These are phyloP conservation scores for Squalus acanthias DNA, from an alignment of 2,797 vertebrate species.

Conservation along the genomic window DNA sequence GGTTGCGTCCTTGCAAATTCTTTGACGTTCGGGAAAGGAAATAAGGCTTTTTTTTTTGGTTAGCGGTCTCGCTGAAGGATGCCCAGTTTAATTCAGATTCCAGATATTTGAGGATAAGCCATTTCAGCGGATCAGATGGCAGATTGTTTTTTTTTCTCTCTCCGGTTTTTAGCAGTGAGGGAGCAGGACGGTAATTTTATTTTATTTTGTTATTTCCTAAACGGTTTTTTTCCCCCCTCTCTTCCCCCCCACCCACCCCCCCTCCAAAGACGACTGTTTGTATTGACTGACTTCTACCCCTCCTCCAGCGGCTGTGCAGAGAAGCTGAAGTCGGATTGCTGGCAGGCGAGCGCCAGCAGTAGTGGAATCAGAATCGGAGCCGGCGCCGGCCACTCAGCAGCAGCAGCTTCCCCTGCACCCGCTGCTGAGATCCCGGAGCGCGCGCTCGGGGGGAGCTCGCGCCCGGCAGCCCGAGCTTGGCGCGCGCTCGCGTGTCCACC, in stretches of 20 bases:
- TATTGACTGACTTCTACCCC: neutral
- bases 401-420: neutral
- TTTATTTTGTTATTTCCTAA: neutral
- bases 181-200: neutral
- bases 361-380: neutral
- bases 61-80: neutral
- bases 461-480: neutral
- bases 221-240: neutral
- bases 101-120: neutral
- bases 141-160: neutral
- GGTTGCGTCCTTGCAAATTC: constrained; percentile 31
- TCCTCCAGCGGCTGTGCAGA: neutral
- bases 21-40: neutral
- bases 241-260: neutral
- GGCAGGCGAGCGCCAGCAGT: neutral
- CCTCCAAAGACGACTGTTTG: neutral
- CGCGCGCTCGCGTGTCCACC: neutral
- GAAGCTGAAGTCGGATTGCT: neutral
- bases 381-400: neutral
- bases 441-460: neutral
- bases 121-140: neutral
- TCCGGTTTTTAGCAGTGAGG: neutral
- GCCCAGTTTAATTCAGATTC: constrained; percentile 5
- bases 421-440: neutral
- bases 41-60: neutral